A percentile compares a stretch with the other conserved stretches of the same genome.
Evolutionary conservation across 2,888 invertebrate species (phyloP).

Genomic region (Xiphydria camelus): DNA sequence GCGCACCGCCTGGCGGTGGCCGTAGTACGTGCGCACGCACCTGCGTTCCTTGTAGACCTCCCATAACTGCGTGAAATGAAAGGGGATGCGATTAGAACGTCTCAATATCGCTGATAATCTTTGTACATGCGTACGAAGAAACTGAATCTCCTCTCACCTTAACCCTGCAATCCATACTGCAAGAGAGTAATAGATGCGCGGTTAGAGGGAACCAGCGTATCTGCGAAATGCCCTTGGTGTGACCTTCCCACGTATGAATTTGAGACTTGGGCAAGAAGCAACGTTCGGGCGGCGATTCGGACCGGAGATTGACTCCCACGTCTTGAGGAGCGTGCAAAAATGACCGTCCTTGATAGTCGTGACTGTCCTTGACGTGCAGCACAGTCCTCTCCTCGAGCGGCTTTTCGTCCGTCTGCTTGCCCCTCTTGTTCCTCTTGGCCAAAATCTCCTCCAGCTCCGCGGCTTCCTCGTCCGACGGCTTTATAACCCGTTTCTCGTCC

Average conservation of each 20-base stretch:
- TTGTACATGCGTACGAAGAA: no score
- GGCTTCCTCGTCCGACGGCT: conserved; percentile 91
- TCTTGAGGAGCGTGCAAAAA: conserved; percentile 93
- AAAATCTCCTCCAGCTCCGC: conserved; percentile 93
- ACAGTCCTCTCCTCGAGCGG: conserved; percentile 94
- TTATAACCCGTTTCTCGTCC: conserved; percentile 85
- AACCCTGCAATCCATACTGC: conserved; percentile 95
- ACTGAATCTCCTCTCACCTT: conserved; percentile 69
- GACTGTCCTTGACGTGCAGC: conserved; percentile 88
- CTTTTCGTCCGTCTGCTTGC: conserved; percentile 82
- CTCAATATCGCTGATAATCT: no score
- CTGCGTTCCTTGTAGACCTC: conserved; percentile 95
- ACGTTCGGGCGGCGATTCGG: conserved; percentile 86
- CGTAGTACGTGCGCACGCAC: conserved; percentile 91
- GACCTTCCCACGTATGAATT: conserved; percentile 96
- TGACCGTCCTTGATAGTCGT: conserved; percentile 96
- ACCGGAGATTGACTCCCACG: conserved; percentile 85
- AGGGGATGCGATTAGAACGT: no score
- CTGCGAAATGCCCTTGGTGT: conserved; percentile 93
- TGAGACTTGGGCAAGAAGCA: conserved; percentile 96
- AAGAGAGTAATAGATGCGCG: conserved; percentile 92
- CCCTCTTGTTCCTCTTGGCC: conserved; percentile 87
- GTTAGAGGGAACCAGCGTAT: conserved; percentile 94
- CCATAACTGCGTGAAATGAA: conserved; percentile 79
- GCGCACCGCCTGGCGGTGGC: conserved; percentile 95